Evolutionary conservation across 2,113 vertebrate species (phyloP).

Genomic region (Marmota flaviventris): DNA sequence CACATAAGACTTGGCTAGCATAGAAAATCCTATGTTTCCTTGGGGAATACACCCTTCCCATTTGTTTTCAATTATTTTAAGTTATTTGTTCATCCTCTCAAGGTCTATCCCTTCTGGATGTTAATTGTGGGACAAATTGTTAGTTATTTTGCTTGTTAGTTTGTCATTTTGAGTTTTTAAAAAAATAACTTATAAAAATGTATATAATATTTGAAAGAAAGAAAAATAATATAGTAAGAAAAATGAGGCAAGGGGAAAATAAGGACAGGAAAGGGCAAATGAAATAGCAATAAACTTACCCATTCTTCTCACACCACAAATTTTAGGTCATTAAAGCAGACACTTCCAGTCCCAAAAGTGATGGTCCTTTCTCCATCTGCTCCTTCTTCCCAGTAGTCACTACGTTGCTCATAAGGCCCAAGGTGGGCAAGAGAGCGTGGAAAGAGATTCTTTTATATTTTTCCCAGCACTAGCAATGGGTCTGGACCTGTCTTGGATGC

Average conservation of each 20-base stretch:
- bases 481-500: background rate
- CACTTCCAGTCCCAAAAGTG: background rate
- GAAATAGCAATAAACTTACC: background rate
- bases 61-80: constrained; percentile 57
- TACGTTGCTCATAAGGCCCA: background rate
- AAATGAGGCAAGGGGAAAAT: constrained; percentile 35
- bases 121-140: background rate
- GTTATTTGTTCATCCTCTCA: background rate
- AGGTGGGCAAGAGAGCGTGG: background rate
- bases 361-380: background rate
- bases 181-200: background rate
- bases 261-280: background rate
- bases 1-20: constrained; percentile 26
- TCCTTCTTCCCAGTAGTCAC: background rate
- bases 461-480: background rate
- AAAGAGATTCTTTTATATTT: constrained; percentile 2
- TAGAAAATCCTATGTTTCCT: constrained; percentile 61
- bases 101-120: background rate
- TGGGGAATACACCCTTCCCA: background rate
- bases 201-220: background rate
- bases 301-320: background rate
- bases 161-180: background rate
- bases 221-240: background rate
- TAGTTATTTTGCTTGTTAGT: constrained; percentile 26
- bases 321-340: background rate